These are phyloP conservation scores for Choristoneura rosaceana DNA, from an alignment of 2,888 invertebrate species.

Conservation along the genomic window DNA sequence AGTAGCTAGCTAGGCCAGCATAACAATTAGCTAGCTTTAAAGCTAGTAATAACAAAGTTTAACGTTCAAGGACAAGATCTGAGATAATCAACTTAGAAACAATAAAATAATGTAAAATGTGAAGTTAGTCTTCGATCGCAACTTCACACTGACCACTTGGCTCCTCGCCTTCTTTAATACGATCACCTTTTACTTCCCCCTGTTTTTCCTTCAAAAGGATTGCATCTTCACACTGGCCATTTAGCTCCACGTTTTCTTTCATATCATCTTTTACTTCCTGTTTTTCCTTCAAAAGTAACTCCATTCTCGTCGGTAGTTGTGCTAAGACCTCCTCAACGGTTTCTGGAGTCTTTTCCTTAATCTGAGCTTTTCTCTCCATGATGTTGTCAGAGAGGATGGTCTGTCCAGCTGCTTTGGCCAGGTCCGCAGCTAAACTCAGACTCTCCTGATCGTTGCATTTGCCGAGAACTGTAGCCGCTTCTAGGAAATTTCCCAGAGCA, in stretches of 20 bases:
- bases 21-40: too few species aligned
- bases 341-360: slow-evolving; percentile 46
- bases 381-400: slow-evolving; percentile 67
- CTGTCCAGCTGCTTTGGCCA: slow-evolving; percentile 83
- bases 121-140: neutral
- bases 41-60: neutral
- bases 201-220: neutral
- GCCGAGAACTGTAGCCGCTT: slow-evolving; percentile 87
- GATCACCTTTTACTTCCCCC: neutral
- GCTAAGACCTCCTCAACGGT: slow-evolving; percentile 51
- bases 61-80: neutral
- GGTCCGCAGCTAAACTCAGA: slow-evolving; percentile 85
- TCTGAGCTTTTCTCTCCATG: slow-evolving; percentile 53
- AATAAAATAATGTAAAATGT: neutral
- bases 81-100: neutral
- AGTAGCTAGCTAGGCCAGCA: neutral
- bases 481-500: slow-evolving; percentile 83
- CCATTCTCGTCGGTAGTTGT: slow-evolving; percentile 58
- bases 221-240: neutral
- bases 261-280: neutral
- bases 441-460: slow-evolving; percentile 80
- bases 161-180: neutral
- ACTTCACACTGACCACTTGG: neutral
- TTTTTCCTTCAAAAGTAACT: slow-evolving; percentile 55
- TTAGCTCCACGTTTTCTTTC: slow-evolving; percentile 37